Conservation (phyloP, 2,113 vertebrate genomes). For the Gulo gulo region DNA sequence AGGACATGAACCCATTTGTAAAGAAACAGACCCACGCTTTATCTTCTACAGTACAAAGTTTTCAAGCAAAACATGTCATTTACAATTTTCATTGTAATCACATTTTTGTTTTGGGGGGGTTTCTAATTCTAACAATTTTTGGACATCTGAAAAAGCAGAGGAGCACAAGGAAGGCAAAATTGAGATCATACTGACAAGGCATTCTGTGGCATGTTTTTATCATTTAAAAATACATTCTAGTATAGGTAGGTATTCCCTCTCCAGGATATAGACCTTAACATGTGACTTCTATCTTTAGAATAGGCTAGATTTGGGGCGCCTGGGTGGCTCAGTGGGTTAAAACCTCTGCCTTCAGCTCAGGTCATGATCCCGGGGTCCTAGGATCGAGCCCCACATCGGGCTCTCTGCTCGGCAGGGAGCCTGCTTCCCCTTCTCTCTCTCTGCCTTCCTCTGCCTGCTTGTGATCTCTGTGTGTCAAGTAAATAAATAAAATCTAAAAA, state of each 20-base stretch:
- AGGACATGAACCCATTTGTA: slow-evolving; percentile 52
- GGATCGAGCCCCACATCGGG: too few species aligned
- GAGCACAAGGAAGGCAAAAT: background rate
- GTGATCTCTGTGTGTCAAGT: too few species aligned
- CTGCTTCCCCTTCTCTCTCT: too few species aligned
- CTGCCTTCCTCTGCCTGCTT: too few species aligned
- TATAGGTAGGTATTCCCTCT: background rate
- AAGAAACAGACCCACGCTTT: slow-evolving; percentile 8
- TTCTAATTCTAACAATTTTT: background rate
- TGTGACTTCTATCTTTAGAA: background rate
- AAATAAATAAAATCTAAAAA: too few species aligned
- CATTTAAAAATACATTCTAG: background rate
- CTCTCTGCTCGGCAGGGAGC: too few species aligned
- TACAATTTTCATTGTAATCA: background rate
- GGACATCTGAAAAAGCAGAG: background rate
- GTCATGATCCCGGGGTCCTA: too few species aligned
- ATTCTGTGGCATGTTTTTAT: background rate
- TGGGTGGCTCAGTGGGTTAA: too few species aligned
- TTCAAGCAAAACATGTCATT: background rate
- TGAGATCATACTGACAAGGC: background rate
- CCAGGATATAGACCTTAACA: background rate
- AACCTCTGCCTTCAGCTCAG: too few species aligned
- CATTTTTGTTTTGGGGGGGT: background rate
- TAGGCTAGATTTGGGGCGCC: background rate
- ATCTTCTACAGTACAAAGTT: background rate